These are phyloP conservation scores for Sycophila sp. DNA, from an alignment of 1,140 invertebrate species.

Conservation along the genomic window DNA sequence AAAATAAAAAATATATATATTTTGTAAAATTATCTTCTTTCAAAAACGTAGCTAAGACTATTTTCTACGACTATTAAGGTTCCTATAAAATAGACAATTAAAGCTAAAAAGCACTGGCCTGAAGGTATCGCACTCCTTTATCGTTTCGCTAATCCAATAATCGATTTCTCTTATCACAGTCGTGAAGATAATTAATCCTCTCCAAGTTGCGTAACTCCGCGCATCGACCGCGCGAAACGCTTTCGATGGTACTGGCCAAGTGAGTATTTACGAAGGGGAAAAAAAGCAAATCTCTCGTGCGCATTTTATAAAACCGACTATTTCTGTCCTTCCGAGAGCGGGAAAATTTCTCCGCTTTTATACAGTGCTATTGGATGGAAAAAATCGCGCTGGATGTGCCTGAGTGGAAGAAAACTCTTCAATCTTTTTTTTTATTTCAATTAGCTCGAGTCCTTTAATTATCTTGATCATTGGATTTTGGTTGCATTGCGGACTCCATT, in stretches of 20 bases:
- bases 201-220: neutral
- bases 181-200: conserved; percentile 22
- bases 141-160: conserved; percentile 23
- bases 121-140: neutral
- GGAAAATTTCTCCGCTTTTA: neutral
- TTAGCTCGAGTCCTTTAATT: neutral
- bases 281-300: neutral
- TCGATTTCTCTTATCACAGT: conserved; percentile 34
- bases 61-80: neutral
- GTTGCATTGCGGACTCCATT: too few relatives aligned
- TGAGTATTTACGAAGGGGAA: neutral
- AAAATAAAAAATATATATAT: conserved; percentile 9
- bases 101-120: conserved; percentile 32
- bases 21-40: too few relatives aligned
- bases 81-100: conserved; percentile 17
- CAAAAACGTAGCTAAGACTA: too few relatives aligned
- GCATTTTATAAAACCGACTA: neutral
- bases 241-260: too few relatives aligned
- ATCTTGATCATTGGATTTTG: neutral
- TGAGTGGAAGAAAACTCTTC: too few relatives aligned
- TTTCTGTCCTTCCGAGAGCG: neutral
- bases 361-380: neutral
- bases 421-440: neutral
- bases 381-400: neutral
- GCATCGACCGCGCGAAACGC: too few relatives aligned